Conservation (phyloP, 2,797 vertebrate genomes). For the Hoplostethus mediterraneus region DNA sequence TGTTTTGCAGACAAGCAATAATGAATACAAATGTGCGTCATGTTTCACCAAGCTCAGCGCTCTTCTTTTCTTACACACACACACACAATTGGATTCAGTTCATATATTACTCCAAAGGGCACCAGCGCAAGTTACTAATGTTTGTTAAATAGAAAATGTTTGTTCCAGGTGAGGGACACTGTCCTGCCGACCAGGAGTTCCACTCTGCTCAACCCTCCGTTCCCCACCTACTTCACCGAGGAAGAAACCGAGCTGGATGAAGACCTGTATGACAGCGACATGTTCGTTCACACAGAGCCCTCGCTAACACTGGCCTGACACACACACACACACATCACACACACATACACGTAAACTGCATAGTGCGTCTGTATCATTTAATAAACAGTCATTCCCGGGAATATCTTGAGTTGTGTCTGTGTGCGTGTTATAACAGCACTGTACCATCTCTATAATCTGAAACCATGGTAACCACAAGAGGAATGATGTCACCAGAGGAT, state of each 20-base stretch:
- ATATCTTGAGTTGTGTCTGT: constrained; percentile 1
- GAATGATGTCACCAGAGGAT: constrained; percentile 79
- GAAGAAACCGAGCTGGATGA: constrained; percentile 91
- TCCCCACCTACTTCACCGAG: constrained; percentile 94
- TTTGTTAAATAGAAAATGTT: constrained; percentile 26
- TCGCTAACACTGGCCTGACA: constrained; percentile 84
- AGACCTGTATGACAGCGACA: constrained; percentile 89
- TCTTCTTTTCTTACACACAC: neutral
- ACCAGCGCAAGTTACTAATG: constrained; percentile 31
- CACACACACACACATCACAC: constrained; percentile 10
- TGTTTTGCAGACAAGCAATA: constrained; percentile 66
- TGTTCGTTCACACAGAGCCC: constrained; percentile 87
- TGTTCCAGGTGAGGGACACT: constrained; percentile 89
- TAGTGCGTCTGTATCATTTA: constrained; percentile 43
- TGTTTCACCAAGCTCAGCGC: constrained; percentile 52
- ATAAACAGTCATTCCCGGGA: constrained; percentile 65
- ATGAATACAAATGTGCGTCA: constrained; percentile 76
- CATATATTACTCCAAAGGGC: constrained; percentile 35
- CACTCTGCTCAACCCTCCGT: constrained; percentile 85
- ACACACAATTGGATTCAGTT: constrained; percentile 23
- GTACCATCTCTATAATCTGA: constrained; percentile 60
- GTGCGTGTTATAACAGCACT: constrained; percentile 30
- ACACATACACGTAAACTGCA: constrained; percentile 11
- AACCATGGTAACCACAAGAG: constrained; percentile 80
- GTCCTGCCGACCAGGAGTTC: constrained; percentile 76